Base-by-base conservation (phyloP, 2,888 invertebrate species). In the Criorhina ranunculi region DNA sequence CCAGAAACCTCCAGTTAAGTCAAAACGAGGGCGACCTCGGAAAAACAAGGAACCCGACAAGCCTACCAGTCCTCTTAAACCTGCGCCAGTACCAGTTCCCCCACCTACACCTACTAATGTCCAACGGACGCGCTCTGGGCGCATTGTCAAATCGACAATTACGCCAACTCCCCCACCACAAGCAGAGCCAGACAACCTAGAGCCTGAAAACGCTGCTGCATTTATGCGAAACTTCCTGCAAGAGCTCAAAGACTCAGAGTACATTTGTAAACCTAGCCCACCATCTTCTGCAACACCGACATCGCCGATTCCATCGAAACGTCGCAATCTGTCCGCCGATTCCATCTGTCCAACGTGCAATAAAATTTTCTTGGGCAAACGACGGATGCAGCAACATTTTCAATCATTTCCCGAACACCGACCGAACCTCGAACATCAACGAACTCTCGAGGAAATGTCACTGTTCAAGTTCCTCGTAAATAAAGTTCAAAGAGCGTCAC, bases 301-400 rank as follows among this genome's bases (percentile, higher is more conserved):
- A 1, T 44, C 76, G 6, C 44, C 59, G 7, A 15, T 44, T n/a
- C 49, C 69, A 37, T 24, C 59, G 15, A 86, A 76, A 11, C 87
- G 87, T 42, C 87, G 90, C 15, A 87, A 88, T 44, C 85, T 91
- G 12, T 89, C 91, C 29, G 88, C 88, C 0, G 88, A 90, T 37
- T 88, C 90, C 5, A 89, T 89, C 69, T 91, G 91, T 55, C 90
- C 90, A 0, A 90, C 89, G 3, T 91, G 91, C 79, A 89, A 90
- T 19, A 91, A 91, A 87, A 89, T 91, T 7, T 92, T 91, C 75
- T 82, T 91, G 44, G 92, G 92, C 0, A 87, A 86, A 17, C 88
- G 89, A 37, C 89, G 91, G 2, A 73, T 92, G 87, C 88, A 90
- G 75, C 88, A 89, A 0, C 92, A 92, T 83, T 90, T 89, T 46